Evolutionary conservation across 2,797 vertebrate species (phyloP).

Genomic region (Argyrosomus regius): DNA sequence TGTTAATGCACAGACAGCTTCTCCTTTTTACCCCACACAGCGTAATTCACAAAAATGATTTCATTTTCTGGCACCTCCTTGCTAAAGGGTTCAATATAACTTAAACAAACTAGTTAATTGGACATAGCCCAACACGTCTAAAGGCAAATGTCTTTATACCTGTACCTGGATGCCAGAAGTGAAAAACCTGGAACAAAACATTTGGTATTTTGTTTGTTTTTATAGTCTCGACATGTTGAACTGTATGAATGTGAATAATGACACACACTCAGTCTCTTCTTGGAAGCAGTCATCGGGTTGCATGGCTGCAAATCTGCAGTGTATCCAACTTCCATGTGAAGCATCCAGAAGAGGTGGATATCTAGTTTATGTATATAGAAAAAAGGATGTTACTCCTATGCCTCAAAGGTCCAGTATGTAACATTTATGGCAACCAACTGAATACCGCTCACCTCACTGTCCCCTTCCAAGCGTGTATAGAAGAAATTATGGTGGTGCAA

Average conservation of each 20-base stretch:
- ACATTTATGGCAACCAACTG: too few relatives aligned
- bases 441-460: too few relatives aligned
- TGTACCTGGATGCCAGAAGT: background rate
- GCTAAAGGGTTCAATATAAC: background rate
- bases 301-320: too few relatives aligned
- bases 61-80: background rate
- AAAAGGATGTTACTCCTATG: slow-evolving; percentile 7
- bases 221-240: background rate
- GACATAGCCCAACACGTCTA: background rate
- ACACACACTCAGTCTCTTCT: background rate
- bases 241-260: background rate
- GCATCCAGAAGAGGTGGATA: background rate
- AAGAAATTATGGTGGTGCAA: too few relatives aligned
- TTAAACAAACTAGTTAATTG: background rate
- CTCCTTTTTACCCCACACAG: background rate
- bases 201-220: background rate
- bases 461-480: too few relatives aligned
- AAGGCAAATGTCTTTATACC: background rate
- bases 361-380: slow-evolving; percentile 17
- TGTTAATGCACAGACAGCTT: background rate
- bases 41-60: background rate
- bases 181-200: too few relatives aligned
- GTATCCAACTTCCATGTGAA: background rate
- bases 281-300: background rate
- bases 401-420: too few relatives aligned